Conservation (phyloP, 2,113 vertebrate genomes). For the Tenrec ecaudatus region DNA sequence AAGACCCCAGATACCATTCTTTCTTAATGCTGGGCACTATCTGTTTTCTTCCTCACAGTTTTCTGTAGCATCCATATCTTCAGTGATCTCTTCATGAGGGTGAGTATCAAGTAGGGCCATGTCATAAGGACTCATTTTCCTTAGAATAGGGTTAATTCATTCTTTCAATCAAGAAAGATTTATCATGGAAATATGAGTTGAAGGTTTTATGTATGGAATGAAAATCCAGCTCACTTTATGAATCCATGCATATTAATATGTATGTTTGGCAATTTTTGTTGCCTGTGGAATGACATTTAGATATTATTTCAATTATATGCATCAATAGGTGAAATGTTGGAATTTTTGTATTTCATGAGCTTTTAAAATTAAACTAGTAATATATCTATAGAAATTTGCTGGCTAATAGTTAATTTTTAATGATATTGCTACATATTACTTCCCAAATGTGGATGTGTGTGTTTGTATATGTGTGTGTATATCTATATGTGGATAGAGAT, state of each 20-base stretch:
- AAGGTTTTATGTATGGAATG: conserved; percentile 78
- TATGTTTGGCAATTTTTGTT: conserved; percentile 71
- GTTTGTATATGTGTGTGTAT: too few relatives aligned
- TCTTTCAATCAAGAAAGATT: too few relatives aligned
- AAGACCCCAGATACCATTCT: too few relatives aligned
- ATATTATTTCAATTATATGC: conserved; percentile 41
- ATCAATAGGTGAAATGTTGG: conserved; percentile 64
- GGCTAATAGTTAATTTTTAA: conserved; percentile 5
- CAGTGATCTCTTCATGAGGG: too few relatives aligned
- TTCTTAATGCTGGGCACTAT: too few relatives aligned
- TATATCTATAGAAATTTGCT: conserved; percentile 39
- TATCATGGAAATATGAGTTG: conserved; percentile 76
- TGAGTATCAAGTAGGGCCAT: too few relatives aligned
- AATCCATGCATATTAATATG: conserved; percentile 74
- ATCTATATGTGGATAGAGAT: background rate
- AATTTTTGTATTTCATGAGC: conserved; percentile 2
- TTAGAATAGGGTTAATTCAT: too few relatives aligned
- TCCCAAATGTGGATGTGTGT: background rate
- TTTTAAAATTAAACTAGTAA: conserved; percentile 69
- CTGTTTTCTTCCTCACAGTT: too few relatives aligned
- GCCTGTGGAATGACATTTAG: conserved; percentile 64
- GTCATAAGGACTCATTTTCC: too few relatives aligned
- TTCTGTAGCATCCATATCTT: too few relatives aligned
- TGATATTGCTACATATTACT: background rate
- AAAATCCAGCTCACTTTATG: conserved; percentile 72